Base-by-base conservation (phyloP, 2,888 invertebrate genomes). In the Tetramorium bicarinatum region DNA sequence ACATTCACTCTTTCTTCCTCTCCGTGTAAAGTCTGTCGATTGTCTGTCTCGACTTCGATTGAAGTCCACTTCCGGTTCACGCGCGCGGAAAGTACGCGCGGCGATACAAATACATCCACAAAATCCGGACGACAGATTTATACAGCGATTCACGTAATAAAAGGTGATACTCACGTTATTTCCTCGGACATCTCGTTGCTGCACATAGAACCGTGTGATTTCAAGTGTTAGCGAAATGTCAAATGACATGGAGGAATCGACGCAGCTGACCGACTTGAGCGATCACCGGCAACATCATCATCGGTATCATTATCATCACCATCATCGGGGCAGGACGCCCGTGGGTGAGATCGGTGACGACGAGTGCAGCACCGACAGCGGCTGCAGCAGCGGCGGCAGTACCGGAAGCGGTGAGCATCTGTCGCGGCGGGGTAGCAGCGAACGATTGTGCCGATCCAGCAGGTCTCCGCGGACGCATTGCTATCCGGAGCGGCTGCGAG, bases 341-440 rank as follows among this genome's bases (percentile, higher is more conserved):
- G 62, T 62, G 25, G n/a, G 87, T 52, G 92, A 93, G 25, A 93
- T 92, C 77, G 92, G 91, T 7, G 94, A 93, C 82, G 92, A 94
- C 88, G 93, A 94, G 85, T 92, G 93, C 90, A 93, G 93, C 88
- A 92, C 93, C 18, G 93, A 93, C 89, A 94, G 95, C 87, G 93
- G 96, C 94, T 91, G 95, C 94, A 85, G 96, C 95, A 92, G 95
- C 89, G 85, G 95, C 94, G 88, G 96, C 25, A 75, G 96, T 95
- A 93, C 90, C 84, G 93, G 91, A 21, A 94, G 93, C 85, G 92
- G 92, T 15, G 93, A 93, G 64, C 86, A 92, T 11, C 62, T 92
- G 0, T 93, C 93, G 13, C 91, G 92, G 18, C 91, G 91, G 38
- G 92, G 91, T 13, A 93, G 92, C 84, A 89, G 89, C 52, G 93